phyloP scores from a whole-genome alignment of 1,140 invertebrate genomes.

The Scaptodrosophila lebanonensis region DNA sequence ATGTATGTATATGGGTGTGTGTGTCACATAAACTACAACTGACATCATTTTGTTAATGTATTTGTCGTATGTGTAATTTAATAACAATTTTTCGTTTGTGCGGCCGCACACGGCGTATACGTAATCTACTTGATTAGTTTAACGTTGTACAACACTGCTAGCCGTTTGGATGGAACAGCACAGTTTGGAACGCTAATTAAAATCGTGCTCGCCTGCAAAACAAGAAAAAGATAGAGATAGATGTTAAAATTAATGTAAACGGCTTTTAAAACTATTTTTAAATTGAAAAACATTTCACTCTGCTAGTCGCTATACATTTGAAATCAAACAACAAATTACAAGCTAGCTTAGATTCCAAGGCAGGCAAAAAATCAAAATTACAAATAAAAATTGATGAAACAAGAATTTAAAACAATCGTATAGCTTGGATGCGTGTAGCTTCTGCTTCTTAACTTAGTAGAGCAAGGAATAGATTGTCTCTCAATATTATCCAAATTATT shows the following conservation, averaged over 20 bases:
- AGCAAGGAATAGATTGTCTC: no score
- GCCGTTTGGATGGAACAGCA: neutral
- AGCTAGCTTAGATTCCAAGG: no score
- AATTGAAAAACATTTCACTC: no score
- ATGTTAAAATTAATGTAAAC: constrained; percentile 27
- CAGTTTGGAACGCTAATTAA: neutral
- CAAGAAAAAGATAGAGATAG: constrained; percentile 2
- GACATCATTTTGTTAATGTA: constrained; percentile 59
- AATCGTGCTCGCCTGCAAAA: constrained; percentile 42
- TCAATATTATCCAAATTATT: no score
- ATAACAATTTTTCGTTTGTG: constrained; percentile 3
- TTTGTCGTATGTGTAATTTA: constrained; percentile 30
- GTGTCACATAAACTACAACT: constrained; percentile 44
- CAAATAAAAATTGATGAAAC: neutral
- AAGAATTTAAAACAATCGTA: no score
- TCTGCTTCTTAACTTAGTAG: constrained; percentile 5
- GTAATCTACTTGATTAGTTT: constrained; percentile 5
- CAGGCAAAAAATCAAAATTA: constrained; percentile 4
- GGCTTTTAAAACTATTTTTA: constrained; percentile 11
- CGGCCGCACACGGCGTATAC: constrained; percentile 9
- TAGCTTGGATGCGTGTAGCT: no score
- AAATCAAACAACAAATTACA: no score
- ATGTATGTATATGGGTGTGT: constrained; percentile 29
- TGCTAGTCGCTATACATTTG: no score
- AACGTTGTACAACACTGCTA: constrained; percentile 41